Evolutionary conservation across 2,797 vertebrate genomes (phyloP).

Genomic region (Sebastes hubbsi): DNA sequence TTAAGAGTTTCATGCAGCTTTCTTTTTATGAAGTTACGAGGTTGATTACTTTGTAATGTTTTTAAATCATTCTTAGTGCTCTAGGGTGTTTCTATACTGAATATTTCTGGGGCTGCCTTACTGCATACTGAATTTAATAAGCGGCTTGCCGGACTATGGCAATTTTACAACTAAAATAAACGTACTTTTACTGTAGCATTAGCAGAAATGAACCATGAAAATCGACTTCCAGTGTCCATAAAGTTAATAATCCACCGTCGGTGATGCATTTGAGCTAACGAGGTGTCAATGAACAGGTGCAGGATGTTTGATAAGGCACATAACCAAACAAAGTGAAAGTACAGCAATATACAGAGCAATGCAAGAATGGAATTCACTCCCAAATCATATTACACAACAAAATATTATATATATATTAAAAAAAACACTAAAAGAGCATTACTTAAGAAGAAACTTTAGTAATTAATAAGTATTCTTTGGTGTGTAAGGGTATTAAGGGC

Average conservation of each 20-base stretch:
- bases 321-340: fast-evolving
- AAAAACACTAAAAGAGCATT: too few relatives aligned
- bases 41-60: not conserved
- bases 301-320: not conserved
- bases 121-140: not conserved
- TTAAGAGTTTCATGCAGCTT: not conserved
- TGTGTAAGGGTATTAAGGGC: too few relatives aligned
- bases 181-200: too few relatives aligned
- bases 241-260: not conserved
- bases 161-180: not conserved
- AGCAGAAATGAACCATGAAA: not conserved
- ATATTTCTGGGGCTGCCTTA: not conserved
- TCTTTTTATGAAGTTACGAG: too few relatives aligned
- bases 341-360: too few relatives aligned
- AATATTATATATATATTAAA: too few relatives aligned
- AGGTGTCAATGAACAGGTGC: not conserved
- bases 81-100: not conserved
- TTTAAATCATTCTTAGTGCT: not conserved
- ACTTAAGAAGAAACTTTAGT: too few relatives aligned
- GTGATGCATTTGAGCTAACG: not conserved
- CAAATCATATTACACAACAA: too few relatives aligned
- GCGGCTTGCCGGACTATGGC: not conserved
- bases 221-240: not conserved
- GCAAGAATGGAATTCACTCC: too few relatives aligned
- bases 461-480: too few relatives aligned